Conservation (phyloP, 2,888 invertebrate genomes). For the Orthosia incerta region DNA sequence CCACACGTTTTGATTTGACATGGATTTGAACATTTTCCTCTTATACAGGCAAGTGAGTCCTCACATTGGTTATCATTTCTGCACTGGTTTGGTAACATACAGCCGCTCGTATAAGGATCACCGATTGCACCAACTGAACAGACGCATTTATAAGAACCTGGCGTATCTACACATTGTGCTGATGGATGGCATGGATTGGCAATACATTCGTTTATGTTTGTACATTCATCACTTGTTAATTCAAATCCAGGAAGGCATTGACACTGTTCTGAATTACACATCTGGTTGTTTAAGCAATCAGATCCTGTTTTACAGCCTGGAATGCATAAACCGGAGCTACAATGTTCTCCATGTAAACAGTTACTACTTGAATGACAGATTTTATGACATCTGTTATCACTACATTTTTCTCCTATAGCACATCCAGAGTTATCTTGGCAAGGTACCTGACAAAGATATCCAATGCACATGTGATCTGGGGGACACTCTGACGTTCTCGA, state of each 20-base stretch:
- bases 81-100: slow-evolving; percentile 95
- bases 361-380: slow-evolving; percentile 97
- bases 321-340: slow-evolving; percentile 95
- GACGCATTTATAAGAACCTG: slow-evolving; percentile 95
- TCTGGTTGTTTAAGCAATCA: slow-evolving; percentile 95
- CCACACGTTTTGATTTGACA: slow-evolving; percentile 94
- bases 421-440: slow-evolving; percentile 94
- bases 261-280: slow-evolving; percentile 94
- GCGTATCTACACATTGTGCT: slow-evolving; percentile 94
- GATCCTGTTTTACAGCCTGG: slow-evolving; percentile 95
- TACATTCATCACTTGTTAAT: slow-evolving; percentile 93
- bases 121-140: slow-evolving; percentile 96
- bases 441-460: slow-evolving; percentile 94
- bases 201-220: slow-evolving; percentile 96
- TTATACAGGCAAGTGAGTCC: slow-evolving; percentile 94
- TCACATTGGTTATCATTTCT: slow-evolving; percentile 94
- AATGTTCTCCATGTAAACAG: slow-evolving; percentile 97
- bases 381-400: slow-evolving; percentile 94
- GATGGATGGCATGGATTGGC: slow-evolving; percentile 95
- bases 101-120: slow-evolving; percentile 93
- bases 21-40: slow-evolving; percentile 95
- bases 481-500: slow-evolving; percentile 94
- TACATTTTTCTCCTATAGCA: slow-evolving; percentile 96
- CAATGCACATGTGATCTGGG: slow-evolving; percentile 94
- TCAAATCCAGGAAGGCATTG: slow-evolving; percentile 95